phyloP scores from a whole-genome alignment of 2,797 vertebrate species.

The Paratrypauchen microcephalus region DNA sequence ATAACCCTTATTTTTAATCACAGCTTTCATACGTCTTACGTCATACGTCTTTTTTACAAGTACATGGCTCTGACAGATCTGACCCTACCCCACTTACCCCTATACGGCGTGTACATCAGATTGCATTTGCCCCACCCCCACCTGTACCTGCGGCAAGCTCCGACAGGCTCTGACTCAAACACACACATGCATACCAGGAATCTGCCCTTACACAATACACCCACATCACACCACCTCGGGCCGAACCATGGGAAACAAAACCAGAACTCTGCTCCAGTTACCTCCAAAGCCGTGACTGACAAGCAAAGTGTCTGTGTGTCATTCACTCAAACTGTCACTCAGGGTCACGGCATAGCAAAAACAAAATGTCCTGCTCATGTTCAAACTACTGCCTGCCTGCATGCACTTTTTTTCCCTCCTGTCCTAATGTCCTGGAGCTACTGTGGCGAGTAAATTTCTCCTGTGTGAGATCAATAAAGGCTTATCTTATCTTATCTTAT shows the following conservation, averaged over 20 bases:
- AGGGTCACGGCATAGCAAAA: neutral
- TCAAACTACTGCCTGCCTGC: no score
- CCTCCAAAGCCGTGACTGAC: slow-evolving; percentile 24
- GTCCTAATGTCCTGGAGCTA: no score
- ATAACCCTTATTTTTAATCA: no score
- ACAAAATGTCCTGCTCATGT: no score
- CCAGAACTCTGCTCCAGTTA: slow-evolving; percentile 13
- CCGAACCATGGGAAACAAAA: slow-evolving; percentile 46
- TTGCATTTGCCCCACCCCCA: slow-evolving; percentile 12
- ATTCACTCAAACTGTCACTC: slow-evolving; percentile 16
- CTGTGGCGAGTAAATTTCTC: no score
- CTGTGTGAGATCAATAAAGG: no score
- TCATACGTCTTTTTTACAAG: no score
- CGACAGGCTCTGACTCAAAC: slow-evolving; percentile 38
- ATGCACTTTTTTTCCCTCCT: no score
- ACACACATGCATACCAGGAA: slow-evolving; percentile 53
- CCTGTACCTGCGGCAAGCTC: slow-evolving; percentile 13
- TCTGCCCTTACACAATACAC: slow-evolving; percentile 47
- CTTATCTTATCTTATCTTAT: no score
- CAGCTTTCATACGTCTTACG: no score
- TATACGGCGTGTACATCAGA: neutral
- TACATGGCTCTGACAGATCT: no score
- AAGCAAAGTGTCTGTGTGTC: slow-evolving; percentile 3
- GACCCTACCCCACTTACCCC: neutral
- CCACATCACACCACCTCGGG: slow-evolving; percentile 3